Evolutionary conservation across 1,140 invertebrate species (phyloP).

Genomic region (Macrotrachela quadricornifera): DNA sequence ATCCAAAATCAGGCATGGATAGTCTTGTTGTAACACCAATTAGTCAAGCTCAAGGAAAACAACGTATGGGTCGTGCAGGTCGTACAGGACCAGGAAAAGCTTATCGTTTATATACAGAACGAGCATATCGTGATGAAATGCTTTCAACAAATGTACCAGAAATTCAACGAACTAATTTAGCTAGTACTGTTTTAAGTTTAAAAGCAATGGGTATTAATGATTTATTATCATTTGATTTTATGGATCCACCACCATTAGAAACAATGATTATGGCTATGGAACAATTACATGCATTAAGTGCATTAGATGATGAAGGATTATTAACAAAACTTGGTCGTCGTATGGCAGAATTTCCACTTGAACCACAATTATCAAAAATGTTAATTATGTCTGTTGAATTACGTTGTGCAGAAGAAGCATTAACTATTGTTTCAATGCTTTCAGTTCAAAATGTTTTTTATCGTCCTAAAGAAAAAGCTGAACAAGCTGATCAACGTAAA

Average conservation of each 20-base stretch:
- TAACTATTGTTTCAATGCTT: slow-evolving; percentile 96
- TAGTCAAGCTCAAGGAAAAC: slow-evolving; percentile 91
- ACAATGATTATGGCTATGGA: slow-evolving; percentile 86
- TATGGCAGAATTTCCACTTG: slow-evolving; percentile 97
- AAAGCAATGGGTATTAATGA: slow-evolving; percentile 99
- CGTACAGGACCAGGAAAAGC: slow-evolving; percentile 89
- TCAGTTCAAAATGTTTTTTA: slow-evolving; percentile 98
- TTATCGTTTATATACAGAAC: slow-evolving; percentile 91
- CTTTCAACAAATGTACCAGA: slow-evolving; percentile 92
- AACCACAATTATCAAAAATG: slow-evolving; percentile 96
- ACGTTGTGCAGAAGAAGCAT: slow-evolving; percentile 90
- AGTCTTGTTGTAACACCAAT: slow-evolving; percentile 95
- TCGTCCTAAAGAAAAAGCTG: slow-evolving; percentile 71
- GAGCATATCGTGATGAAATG: slow-evolving; percentile 96
- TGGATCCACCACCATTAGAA: slow-evolving; percentile 87
- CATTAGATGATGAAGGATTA: slow-evolving; percentile 84
- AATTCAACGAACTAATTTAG: slow-evolving; percentile 91
- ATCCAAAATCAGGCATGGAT: slow-evolving; percentile 99
- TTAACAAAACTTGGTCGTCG: slow-evolving; percentile 71
- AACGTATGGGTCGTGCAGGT: slow-evolving; percentile 80
- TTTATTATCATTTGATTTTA: slow-evolving; percentile 97
- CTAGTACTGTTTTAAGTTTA: slow-evolving; percentile 73
- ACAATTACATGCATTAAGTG: slow-evolving; percentile 82
- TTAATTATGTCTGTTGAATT: slow-evolving; percentile 95
- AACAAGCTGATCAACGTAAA: slow-evolving; percentile 90